Conservation (phyloP, 2,888 invertebrate species). For the Pristionchus japonicus region DNA sequence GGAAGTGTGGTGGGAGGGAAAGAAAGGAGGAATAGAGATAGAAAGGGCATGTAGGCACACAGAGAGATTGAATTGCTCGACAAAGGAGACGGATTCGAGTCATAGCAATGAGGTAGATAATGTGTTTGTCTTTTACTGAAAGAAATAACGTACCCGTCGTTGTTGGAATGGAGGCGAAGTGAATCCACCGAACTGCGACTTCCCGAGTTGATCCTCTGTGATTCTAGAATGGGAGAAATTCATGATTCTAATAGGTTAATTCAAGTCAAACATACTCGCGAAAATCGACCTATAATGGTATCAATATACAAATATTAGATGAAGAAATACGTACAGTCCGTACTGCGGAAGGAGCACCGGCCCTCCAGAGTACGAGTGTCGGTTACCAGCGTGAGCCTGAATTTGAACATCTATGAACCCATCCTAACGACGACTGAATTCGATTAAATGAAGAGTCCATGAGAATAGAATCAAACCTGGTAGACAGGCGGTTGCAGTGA, state of each 20-base stretch:
- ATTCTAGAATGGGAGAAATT: not conserved
- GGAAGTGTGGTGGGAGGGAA: slow-evolving; percentile 10
- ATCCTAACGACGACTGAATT: not conserved
- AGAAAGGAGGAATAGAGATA: slow-evolving; percentile 4
- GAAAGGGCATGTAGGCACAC: slow-evolving; percentile 7
- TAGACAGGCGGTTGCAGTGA: slow-evolving; percentile 15
- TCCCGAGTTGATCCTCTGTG: slow-evolving; percentile 24
- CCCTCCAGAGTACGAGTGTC: slow-evolving; percentile 42
- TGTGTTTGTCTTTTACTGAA: not conserved
- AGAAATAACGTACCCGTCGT: not conserved
- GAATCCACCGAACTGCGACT: slow-evolving; percentile 14
- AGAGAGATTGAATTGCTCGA: not conserved
- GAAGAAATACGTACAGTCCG: slow-evolving; percentile 2
- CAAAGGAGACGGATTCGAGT: not conserved
- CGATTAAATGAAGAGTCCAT: not conserved
- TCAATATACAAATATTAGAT: too few relatives aligned
- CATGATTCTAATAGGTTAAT: not conserved
- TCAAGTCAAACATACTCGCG: too few relatives aligned
- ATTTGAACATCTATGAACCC: not conserved
- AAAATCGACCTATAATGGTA: too few relatives aligned
- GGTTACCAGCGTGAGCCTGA: slow-evolving; percentile 39
- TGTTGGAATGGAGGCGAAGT: slow-evolving; percentile 25
- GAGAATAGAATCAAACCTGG: slow-evolving; percentile 32
- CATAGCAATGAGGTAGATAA: not conserved
- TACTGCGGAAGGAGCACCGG: slow-evolving; percentile 27